phyloP scores from a whole-genome alignment of 2,888 invertebrate genomes.

The Megamerina dolium region DNA sequence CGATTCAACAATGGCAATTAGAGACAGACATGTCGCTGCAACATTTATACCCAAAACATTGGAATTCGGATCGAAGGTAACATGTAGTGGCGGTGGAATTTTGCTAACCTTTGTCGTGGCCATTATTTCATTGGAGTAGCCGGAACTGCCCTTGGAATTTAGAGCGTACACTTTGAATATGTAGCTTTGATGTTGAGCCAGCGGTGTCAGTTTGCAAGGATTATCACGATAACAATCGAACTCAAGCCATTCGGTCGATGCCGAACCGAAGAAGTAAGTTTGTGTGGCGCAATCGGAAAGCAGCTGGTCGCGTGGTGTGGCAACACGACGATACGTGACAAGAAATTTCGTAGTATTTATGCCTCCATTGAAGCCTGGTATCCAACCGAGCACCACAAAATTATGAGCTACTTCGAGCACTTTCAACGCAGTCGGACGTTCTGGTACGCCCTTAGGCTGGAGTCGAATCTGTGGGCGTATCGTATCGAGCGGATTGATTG shows the following conservation, averaged over 20 bases:
- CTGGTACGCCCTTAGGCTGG: slow-evolving; percentile 82
- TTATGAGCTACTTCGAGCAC: slow-evolving; percentile 71
- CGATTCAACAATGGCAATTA: slow-evolving; percentile 71
- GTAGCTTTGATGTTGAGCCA: slow-evolving; percentile 82
- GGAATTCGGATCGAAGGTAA: slow-evolving; percentile 74
- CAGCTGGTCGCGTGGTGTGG: slow-evolving; percentile 54
- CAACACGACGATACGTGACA: slow-evolving; percentile 69
- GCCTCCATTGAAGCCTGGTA: slow-evolving; percentile 86
- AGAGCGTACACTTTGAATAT: slow-evolving; percentile 82
- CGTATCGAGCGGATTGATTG: slow-evolving; percentile 76
- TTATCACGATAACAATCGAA: slow-evolving; percentile 79
- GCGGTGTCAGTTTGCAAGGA: slow-evolving; percentile 79
- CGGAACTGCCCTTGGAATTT: slow-evolving; percentile 81
- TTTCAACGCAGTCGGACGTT: slow-evolving; percentile 66
- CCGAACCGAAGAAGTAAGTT: slow-evolving; percentile 20
- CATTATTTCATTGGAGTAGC: slow-evolving; percentile 76
- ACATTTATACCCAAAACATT: slow-evolving; percentile 71
- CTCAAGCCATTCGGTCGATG: slow-evolving; percentile 68
- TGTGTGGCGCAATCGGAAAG: slow-evolving; percentile 55
- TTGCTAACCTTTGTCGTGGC: slow-evolving; percentile 79
- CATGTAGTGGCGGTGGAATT: slow-evolving; percentile 73
- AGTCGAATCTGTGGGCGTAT: slow-evolving; percentile 71
- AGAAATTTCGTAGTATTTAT: slow-evolving; percentile 77
- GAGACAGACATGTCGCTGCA: slow-evolving; percentile 68
- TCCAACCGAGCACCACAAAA: slow-evolving; percentile 78